A percentile compares a stretch with the other conserved stretches of the same genome.
phyloP scores from a whole-genome alignment of 2,113 vertebrate species.

The Cairina moschata region DNA sequence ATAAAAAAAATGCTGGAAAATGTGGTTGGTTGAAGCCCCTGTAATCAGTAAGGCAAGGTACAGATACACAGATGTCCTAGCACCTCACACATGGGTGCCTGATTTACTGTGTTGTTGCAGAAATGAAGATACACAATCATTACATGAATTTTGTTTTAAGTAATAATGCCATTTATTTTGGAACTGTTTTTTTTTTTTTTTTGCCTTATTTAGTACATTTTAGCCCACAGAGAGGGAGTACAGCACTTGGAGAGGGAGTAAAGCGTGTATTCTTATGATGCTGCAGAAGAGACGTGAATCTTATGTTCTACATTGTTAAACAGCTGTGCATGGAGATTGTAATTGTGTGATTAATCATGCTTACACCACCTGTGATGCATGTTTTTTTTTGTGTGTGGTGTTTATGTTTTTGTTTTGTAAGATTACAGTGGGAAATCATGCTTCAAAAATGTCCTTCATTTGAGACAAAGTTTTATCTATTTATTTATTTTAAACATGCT shows the following conservation, averaged over 20 bases:
- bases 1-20: rapidly evolving
- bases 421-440: not conserved
- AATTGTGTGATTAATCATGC: not conserved
- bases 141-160: not conserved
- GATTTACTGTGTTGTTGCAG: not conserved
- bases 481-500: not conserved
- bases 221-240: not conserved
- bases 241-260: not conserved
- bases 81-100: not conserved
- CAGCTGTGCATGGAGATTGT: not conserved
- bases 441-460: not conserved
- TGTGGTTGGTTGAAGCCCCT: not conserved
- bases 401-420: not conserved
- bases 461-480: not conserved
- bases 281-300: not conserved
- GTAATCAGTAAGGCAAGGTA: not conserved
- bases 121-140: not conserved
- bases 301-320: not conserved
- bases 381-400: not conserved
- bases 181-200: not conserved
- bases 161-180: not conserved
- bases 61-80: not conserved
- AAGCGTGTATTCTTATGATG: not conserved
- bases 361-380: not conserved
- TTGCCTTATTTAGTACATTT: not conserved